Evolutionary conservation across 2,797 vertebrate genomes (phyloP).

Genomic region (Muscicapa comitata): DNA sequence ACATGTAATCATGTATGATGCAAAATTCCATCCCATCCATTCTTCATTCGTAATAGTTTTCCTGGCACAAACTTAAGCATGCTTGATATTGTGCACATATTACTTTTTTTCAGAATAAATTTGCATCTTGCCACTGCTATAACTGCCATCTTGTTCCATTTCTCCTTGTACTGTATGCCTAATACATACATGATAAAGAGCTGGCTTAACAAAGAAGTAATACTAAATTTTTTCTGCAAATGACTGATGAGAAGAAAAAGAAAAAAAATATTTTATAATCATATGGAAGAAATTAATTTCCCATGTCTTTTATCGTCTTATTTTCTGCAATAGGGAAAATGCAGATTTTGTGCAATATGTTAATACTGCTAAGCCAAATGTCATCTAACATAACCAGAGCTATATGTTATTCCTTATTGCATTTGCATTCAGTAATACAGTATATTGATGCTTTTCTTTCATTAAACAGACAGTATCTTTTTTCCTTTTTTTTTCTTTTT

Average conservation of each 20-base stretch:
- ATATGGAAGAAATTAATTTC: conserved; percentile 24
- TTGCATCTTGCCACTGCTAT: conserved; percentile 65
- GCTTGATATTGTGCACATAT: conserved; percentile 68
- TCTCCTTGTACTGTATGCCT: conserved; percentile 57
- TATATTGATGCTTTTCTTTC: conserved; percentile 59
- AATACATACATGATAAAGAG: conserved; percentile 65
- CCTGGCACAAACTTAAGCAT: conserved; percentile 62
- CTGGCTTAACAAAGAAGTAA: conserved; percentile 58
- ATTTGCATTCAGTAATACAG: conserved; percentile 57
- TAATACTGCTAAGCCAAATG: conserved; percentile 68
- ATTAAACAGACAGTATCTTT: conserved; percentile 66
- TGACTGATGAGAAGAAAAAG: conserved; percentile 45
- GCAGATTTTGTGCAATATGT: conserved; percentile 64
- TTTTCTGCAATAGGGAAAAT: conserved; percentile 61
- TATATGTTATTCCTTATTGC: conserved; percentile 56
- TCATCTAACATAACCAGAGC: conserved; percentile 53
- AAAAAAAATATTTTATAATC: conserved; percentile 35
- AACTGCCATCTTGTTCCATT: conserved; percentile 61
- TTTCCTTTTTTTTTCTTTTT: not conserved
- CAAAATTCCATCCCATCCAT: conserved; percentile 55
- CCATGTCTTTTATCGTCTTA: conserved; percentile 35
- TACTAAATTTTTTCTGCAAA: conserved; percentile 66
- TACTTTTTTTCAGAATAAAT: conserved; percentile 72
- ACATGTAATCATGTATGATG: conserved; percentile 59
- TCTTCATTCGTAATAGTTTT: conserved; percentile 43